Evolutionary conservation across 2,113 vertebrate species (phyloP), one percentile per base, ranked within the genome.

Genomic region (Podilymbus podiceps): DNA sequence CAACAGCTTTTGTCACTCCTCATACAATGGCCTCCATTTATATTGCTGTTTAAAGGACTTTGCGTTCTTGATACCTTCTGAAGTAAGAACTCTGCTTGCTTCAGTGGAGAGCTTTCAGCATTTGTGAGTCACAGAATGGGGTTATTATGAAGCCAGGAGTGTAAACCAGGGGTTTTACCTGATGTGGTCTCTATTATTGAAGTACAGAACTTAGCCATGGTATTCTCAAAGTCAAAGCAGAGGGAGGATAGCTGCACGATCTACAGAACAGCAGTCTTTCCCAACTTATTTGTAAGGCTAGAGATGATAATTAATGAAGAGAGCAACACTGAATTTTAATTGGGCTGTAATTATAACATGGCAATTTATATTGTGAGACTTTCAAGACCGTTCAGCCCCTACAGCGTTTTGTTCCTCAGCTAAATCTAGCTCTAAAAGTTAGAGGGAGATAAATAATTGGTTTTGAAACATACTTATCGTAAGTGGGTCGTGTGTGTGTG

Each of bases 281-380:
- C 79, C 71, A 88, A 38, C 71, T 81, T 95, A 84, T 88, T 94
- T 93, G 64, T 67, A 92, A 95, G 69, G 60, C 68, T 89, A 4
- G 44, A 95, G 80, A 95, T 80, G 63, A 67, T 96, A 96, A 95
- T 95, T 96, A 93, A 90, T 90, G 93, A 93, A 95, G 95, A 96
- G 76, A 90, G 68, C 30, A 86, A 88, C 68, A 77, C 89, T 77
- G 93, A 93, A 93, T 97, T 96, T 95, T 96, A 96, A 96, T 95
- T 91, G 86, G 83, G n/a, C 38, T 84, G 89, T 92, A 96, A 97
- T 96, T 97, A 92, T 89, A 93, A 90, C 82, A 78, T 2, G 1
- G 64, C 76, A 86, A 56, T 95, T 95, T 94, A 55, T 95, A 78
- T 75, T 87, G 76, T 75, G 84, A 92, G 86, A 84, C 59, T 92